Percentiles rank a stretch among this genome's conserved stretches.
These are phyloP conservation scores for Philereme vetulata DNA, from an alignment of 2,888 invertebrate genomes.

Conservation along the genomic window DNA sequence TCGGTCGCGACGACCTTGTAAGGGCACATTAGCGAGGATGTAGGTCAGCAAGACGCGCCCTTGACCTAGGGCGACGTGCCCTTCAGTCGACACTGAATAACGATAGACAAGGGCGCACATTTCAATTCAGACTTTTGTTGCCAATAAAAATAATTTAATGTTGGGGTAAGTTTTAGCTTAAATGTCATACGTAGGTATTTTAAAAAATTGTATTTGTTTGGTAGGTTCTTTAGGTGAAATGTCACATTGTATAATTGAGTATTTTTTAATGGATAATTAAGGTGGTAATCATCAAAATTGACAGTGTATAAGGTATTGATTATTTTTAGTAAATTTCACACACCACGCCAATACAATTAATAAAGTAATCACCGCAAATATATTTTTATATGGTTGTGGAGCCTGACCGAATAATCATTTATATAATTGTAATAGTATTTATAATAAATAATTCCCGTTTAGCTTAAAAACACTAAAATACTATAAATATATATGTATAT, in stretches of 20 bases:
- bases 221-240: not conserved
- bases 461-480: too few relatives aligned
- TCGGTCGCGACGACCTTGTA: constrained; percentile 56
- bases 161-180: constrained; percentile 5
- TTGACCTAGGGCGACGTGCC: constrained; percentile 73
- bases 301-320: too few relatives aligned
- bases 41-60: constrained; percentile 76
- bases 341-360: too few relatives aligned
- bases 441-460: too few relatives aligned
- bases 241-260: not conserved
- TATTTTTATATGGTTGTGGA: too few relatives aligned
- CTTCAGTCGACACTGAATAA: constrained; percentile 63
- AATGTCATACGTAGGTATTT: not conserved
- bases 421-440: too few relatives aligned
- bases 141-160: constrained; percentile 23
- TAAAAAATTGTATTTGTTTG: not conserved
- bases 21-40: constrained; percentile 68
- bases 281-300: too few relatives aligned
- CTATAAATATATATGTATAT: too few relatives aligned
- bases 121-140: constrained; percentile 34
- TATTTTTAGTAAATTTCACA: too few relatives aligned
- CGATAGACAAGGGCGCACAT: constrained; percentile 61
- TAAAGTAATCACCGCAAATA: too few relatives aligned
- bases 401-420: too few relatives aligned
- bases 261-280: too few relatives aligned